Base-by-base conservation (phyloP, 2,888 invertebrate genomes). In the Pteria penguin region DNA sequence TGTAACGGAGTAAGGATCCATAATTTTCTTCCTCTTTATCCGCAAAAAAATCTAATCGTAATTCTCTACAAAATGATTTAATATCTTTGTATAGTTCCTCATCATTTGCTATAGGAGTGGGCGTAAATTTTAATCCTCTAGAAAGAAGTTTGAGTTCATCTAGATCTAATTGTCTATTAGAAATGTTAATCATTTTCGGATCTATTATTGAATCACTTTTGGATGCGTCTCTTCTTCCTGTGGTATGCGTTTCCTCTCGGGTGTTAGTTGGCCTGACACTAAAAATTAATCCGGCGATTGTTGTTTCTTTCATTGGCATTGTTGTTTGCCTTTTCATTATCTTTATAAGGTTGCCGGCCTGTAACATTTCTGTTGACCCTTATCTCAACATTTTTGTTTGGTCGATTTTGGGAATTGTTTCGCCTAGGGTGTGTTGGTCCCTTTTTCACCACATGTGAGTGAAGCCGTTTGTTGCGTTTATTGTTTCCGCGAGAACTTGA, bases 1-100 rank as follows among this genome's bases (percentile, higher is more conserved):
- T 36, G 33, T 63, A n/a, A 8, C 63, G 22, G 1, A 63, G 5
- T 5, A 63, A 1, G 11, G 63, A 63, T 32, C 27, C 32, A 32
- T 33, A 32, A 33, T 31, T 36, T 22, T 63, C 33, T 14, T n/a
- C 8, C 4, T 63, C 63, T 33, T 31, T 63, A 33, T 63, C 63
- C 4, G 63, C 63, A 33, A 63, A 63, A 63, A n/a, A 63, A 33
- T 63, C 63, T 33, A 63, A 33, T n/a, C 63, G 22, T 33, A 63
- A 33, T 63, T 33, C 33, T 63, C 33, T 8, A 3, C 63, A 2
- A 3, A 63, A 63, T 63, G 11, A 33, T 45, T 63, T 22, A 18
- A 63, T 63, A 31, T 63, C 63, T 33, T 63, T 1, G 1, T 63
- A 4, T n/a, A 63, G 33, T 63, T 63, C 2, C 31, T 22, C 27